These are phyloP conservation scores for Campopleginae sp. DNA, from an alignment of 2,888 invertebrate genomes.

Conservation along the genomic window DNA sequence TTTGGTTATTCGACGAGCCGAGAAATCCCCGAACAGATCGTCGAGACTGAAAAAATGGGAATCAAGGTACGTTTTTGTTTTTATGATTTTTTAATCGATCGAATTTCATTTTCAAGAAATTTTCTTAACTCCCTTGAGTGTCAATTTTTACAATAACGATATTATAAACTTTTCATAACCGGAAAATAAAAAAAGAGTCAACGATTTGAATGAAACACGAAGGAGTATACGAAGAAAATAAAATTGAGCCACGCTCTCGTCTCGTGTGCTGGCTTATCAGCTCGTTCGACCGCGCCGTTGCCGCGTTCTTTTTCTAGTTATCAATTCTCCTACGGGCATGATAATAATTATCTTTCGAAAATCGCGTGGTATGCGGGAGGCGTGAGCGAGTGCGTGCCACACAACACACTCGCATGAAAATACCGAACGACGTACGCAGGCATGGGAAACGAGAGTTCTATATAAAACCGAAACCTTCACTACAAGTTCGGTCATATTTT, in stretches of 20 bases:
- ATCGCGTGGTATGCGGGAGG: conserved; percentile 52
- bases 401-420: background rate
- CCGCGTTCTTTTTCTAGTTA: conserved; percentile 34
- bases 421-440: background rate
- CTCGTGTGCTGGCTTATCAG: conserved; percentile 44
- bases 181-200: background rate
- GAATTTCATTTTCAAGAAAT: background rate
- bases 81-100: background rate
- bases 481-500: background rate
- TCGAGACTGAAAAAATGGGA: background rate
- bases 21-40: background rate
- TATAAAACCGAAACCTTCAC: background rate
- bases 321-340: conserved; percentile 48
- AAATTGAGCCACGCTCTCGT: conserved; percentile 45
- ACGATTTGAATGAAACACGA: background rate
- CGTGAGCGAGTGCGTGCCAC: conserved; percentile 34
- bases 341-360: conserved; percentile 49
- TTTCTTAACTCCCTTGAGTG: background rate
- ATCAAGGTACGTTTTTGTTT: conserved; percentile 20
- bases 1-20: background rate
- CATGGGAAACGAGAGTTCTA: background rate
- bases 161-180: background rate
- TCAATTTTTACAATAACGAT: background rate
- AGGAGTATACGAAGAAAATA: conserved; percentile 5
- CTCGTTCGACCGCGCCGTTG: conserved; percentile 34